Evolutionary conservation across 2,888 invertebrate species (phyloP).

Genomic region (Synergus japonicus): DNA sequence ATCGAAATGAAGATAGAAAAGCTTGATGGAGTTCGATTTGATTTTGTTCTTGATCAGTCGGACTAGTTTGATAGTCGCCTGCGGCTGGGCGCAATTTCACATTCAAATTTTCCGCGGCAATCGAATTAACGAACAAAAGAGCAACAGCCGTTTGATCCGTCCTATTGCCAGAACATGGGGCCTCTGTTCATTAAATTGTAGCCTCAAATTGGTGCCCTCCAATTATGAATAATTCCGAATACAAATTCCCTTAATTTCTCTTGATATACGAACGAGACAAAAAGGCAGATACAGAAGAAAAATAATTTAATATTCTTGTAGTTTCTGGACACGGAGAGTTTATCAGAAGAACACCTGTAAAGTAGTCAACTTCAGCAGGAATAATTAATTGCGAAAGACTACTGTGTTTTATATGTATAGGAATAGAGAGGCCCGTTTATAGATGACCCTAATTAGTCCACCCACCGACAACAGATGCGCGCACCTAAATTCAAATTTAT

Average conservation of each 20-base stretch:
- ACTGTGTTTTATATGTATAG: neutral
- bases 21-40: conserved; percentile 33
- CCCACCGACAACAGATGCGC: conserved; percentile 67
- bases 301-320: neutral
- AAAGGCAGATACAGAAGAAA: neutral
- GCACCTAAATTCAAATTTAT: conserved; percentile 70
- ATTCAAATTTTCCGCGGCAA: conserved; percentile 73
- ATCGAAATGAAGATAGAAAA: neutral
- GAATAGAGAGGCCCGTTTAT: conserved; percentile 52
- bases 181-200: conserved; percentile 44
- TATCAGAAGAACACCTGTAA: neutral
- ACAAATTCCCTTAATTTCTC: conserved; percentile 72
- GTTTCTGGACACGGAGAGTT: neutral
- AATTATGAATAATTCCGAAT: conserved; percentile 74
- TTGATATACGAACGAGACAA: conserved; percentile 45
- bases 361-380: neutral
- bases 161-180: conserved; percentile 55
- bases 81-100: conserved; percentile 66
- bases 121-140: conserved; percentile 72
- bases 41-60: conserved; percentile 22
- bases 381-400: neutral
- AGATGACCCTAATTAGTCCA: conserved; percentile 67
- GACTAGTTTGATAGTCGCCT: conserved; percentile 40
- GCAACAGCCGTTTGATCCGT: conserved; percentile 75
- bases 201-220: conserved; percentile 64